A percentile compares a stretch with the other conserved stretches of the same genome.
These are phyloP conservation scores for Bathynomus jamesi DNA, from an alignment of 1,140 invertebrate species.

Conservation along the genomic window DNA sequence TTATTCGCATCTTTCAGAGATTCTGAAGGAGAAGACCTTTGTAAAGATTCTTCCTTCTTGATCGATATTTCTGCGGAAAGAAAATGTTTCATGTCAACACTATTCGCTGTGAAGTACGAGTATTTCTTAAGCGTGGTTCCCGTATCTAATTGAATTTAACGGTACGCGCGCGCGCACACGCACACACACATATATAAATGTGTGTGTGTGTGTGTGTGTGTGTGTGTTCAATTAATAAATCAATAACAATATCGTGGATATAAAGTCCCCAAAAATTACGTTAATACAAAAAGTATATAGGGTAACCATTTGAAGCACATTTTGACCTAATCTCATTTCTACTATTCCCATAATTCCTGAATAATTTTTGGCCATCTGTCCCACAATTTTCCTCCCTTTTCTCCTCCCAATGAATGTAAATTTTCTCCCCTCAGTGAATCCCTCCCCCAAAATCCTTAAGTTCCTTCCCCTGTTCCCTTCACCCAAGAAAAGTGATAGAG, in stretches of 20 bases:
- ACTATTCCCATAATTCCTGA: neutral
- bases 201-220: no score
- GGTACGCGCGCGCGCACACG: no score
- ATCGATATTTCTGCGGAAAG: conserved; percentile 1
- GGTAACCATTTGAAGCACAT: neutral
- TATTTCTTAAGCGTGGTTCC: no score
- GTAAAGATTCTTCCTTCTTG: neutral
- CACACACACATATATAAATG: no score
- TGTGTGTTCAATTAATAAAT: no score
- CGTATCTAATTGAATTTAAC: no score
- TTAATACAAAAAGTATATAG: no score
- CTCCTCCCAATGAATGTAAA: neutral
- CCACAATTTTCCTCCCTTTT: neutral
- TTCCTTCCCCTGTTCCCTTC: neutral
- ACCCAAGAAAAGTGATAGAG: neutral
- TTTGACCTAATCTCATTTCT: neutral
- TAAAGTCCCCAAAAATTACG: no score
- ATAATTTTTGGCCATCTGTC: conserved; percentile 1
- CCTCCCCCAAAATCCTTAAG: neutral
- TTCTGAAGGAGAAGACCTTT: neutral
- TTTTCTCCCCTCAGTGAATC: neutral
- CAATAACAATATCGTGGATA: no score
- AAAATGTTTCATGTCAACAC: neutral
- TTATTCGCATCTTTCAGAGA: neutral
- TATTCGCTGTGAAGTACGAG: neutral